Evolutionary conservation across 2,113 vertebrate species (phyloP).

Genomic region (Dromiciops gliroides): DNA sequence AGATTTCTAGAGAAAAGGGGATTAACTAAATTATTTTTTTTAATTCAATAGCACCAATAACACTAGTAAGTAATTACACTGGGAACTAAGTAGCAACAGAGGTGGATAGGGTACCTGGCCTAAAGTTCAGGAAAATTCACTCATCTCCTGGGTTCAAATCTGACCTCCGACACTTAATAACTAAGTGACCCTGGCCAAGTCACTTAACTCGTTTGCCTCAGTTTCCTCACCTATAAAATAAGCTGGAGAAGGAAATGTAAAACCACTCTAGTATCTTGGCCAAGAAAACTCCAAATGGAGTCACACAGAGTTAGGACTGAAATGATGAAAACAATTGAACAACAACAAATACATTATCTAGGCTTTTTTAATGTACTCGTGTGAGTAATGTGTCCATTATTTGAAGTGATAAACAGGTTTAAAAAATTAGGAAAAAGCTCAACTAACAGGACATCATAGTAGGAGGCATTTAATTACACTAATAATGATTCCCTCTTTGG

Average conservation of each 20-base stretch:
- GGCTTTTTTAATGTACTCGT: background rate
- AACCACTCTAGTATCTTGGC: background rate
- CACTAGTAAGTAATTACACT: too few relatives aligned
- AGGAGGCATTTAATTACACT: background rate
- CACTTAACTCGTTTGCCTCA: background rate
- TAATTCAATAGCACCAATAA: background rate
- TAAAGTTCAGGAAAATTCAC: background rate
- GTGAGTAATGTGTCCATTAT: background rate
- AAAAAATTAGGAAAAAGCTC: background rate
- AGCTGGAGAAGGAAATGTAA: background rate
- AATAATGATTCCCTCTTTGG: background rate
- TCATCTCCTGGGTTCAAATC: background rate
- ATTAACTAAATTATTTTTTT: background rate
- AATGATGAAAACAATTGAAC: background rate
- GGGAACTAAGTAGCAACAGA: background rate
- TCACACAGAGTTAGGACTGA: background rate
- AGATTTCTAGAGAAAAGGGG: background rate
- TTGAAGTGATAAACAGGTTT: background rate
- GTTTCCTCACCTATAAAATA: background rate
- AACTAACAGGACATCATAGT: background rate
- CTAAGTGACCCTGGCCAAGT: background rate
- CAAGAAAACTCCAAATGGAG: background rate
- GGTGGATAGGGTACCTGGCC: background rate
- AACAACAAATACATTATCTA: background rate
- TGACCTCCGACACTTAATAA: background rate